phyloP scores from a whole-genome alignment of 1,140 invertebrate species.

The Cyrtorhinus lividipennis region DNA sequence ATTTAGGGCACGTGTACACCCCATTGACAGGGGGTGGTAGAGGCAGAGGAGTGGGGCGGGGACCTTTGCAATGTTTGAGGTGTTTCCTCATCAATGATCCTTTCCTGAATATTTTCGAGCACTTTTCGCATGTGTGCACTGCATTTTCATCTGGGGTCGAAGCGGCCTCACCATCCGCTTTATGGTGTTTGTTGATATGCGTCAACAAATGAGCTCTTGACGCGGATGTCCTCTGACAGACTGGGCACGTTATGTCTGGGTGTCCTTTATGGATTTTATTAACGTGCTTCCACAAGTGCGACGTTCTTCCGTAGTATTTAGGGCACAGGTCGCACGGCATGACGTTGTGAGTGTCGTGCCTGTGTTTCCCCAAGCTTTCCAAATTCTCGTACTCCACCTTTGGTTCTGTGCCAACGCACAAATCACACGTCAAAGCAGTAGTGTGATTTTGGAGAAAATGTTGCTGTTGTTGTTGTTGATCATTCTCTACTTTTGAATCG shows the following conservation, averaged over 20 bases:
- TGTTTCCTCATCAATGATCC: slow-evolving; percentile 26
- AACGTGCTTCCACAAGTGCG: slow-evolving; percentile 48
- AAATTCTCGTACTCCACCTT: slow-evolving; percentile 32
- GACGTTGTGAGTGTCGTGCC: slow-evolving; percentile 37
- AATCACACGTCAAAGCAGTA: slow-evolving; percentile 8
- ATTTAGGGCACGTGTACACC: slow-evolving; percentile 24
- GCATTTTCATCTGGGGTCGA: slow-evolving; percentile 15
- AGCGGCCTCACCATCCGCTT: slow-evolving; percentile 17
- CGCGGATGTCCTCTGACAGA: slow-evolving; percentile 42
- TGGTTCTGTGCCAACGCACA: slow-evolving; percentile 30
- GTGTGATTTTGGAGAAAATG: slow-evolving; percentile 9
- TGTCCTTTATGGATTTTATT: slow-evolving; percentile 45
- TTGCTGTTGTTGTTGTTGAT: slow-evolving; percentile 4
- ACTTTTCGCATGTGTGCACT: slow-evolving; percentile 25
- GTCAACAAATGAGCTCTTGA: slow-evolving; percentile 41
- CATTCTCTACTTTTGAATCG: slow-evolving; percentile 7
- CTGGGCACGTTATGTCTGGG: slow-evolving; percentile 41
- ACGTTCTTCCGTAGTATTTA: slow-evolving; percentile 44
- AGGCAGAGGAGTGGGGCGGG: slow-evolving; percentile 9
- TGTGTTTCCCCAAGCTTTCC: slow-evolving; percentile 39
- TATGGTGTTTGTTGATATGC: slow-evolving; percentile 43
- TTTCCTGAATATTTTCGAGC: slow-evolving; percentile 27
- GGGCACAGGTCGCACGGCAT: slow-evolving; percentile 46
- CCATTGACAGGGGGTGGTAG: slow-evolving; percentile 20
- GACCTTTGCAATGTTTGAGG: slow-evolving; percentile 27